phyloP scores from a whole-genome alignment of 2,888 invertebrate species.

The Diploptera punctata region DNA sequence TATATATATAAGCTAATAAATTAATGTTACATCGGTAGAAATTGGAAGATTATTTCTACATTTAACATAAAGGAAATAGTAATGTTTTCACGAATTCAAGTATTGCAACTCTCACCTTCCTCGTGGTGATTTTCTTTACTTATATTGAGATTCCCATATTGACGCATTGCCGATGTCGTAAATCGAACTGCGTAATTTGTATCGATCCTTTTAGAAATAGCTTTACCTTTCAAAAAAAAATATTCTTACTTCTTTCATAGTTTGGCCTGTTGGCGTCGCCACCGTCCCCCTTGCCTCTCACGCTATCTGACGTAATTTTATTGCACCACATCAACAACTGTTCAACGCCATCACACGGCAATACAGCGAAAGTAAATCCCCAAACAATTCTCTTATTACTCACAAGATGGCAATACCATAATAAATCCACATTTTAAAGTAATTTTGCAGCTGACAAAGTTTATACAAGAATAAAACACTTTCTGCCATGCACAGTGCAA shows the following conservation, averaged over 20 bases:
- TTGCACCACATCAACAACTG: slow-evolving; percentile 25
- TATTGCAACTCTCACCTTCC: no score
- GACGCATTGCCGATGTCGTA: slow-evolving; percentile 27
- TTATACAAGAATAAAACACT: no score
- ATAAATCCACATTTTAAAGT: no score
- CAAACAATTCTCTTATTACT: slow-evolving; percentile 9
- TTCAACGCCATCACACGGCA: slow-evolving; percentile 32
- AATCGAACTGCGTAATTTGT: slow-evolving; percentile 26
- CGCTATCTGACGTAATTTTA: slow-evolving; percentile 37
- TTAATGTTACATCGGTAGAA: no score
- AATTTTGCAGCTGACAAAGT: no score
- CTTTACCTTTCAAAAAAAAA: not conserved
- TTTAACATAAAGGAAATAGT: no score
- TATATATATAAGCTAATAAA: no score
- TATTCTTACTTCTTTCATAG: not conserved
- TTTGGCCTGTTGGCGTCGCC: slow-evolving; percentile 34
- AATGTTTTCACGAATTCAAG: no score
- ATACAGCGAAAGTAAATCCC: slow-evolving; percentile 5
- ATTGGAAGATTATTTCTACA: no score
- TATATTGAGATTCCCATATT: no score
- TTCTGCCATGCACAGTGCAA: no score
- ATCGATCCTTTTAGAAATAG: slow-evolving; percentile 6
- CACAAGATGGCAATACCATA: slow-evolving; percentile 24
- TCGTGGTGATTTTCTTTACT: no score
- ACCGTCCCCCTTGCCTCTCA: slow-evolving; percentile 29